Base-by-base conservation (phyloP, 2,113 vertebrate genomes). In the Petaurus breviceps region DNA sequence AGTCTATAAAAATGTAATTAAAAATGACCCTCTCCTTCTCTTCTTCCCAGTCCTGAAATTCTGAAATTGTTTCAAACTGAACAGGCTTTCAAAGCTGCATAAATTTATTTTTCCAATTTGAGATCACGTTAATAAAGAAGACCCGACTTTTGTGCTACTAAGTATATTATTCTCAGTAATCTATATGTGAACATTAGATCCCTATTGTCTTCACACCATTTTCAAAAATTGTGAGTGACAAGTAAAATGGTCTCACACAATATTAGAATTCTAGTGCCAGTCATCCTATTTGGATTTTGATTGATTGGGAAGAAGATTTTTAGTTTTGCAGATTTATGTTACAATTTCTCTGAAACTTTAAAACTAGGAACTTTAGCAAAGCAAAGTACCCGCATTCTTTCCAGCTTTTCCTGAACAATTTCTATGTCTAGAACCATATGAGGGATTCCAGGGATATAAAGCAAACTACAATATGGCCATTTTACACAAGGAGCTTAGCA, bases 281-380 rank as follows among this genome's bases (percentile, higher is more conserved):
- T 96, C 50, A 89, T 16, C 37, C n/a, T 90, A 46, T 91, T 97
- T 97, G 94, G 68, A 94, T 96, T 95, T 94, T 90, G 93, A 61
- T 96, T 96, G 93, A 96, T 96, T 95, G 61, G 77, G 47, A 46
- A n/a, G 37, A n/a, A n/a, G 37, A n/a, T 77, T 77, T 68, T 68
- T 54, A 93, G 53, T 50, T 94, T 96, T 96, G 37, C 91, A 94
- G 95, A 95, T 97, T 94, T 92, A 50, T 93, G 94, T 94, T 61
- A 84, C 49, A 95, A 57, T 52, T 95, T n/a, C 54, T 96, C 51
- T 95, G 89, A 95, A 96, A 95, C 95, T 94, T 97, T 92, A 94
- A 96, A 96, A 96, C 94, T 93, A 50, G 10, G 95, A 92, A 51
- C 91, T 89, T 93, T 95, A 52, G 11, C 94, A 94, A 97, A 96